Base-by-base conservation (phyloP, 2,888 invertebrate species). In the Apeira syringaria region DNA sequence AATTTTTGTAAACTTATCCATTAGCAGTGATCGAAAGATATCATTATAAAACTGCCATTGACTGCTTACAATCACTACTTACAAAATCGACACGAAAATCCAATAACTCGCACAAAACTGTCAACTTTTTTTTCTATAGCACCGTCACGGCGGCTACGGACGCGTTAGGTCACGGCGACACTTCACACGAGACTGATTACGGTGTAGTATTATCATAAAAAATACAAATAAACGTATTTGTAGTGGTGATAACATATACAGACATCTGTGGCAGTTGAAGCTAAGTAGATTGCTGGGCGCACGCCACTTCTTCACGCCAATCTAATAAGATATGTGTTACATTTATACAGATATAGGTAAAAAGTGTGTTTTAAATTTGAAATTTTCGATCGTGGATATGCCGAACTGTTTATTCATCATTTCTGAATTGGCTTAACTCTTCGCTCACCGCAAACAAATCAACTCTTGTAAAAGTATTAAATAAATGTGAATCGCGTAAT, bases 111-210 rank as follows among this genome's bases (percentile, higher is more conserved):
- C 41, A 32, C n/a, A 3, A 29, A 13, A 33, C 15, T 17, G 25
- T 10, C 32, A 34, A 34, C 26, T 12, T 12, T 12, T 25, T 2
- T 20, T 27, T 10, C 12, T 26, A 34, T 26, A n/a, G n/a, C n/a
- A n/a, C n/a, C n/a, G 13, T 15, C 12, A 20, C 49, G 50, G 46
- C 47, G 2, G 2, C 7, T 6, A 45, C 49, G 46, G 41, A 57
- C 47, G 52, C 81, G 78, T 77, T 68, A 59, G 52, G 12, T 50
- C 75, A 56, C 75, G 71, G 36, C 70, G 64, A 64, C 46, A 60
- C 66, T 60, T 68, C 57, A 59, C 64, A 60, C 61, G 57, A 67
- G 53, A 83, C 81, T 81, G 77, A 80, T 74, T 79, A 68, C 61
- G 53, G 57, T 57, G 49, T 39, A 47, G 57, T 56, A 68, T 80